phyloP scores from a whole-genome alignment of 2,888 invertebrate species.

The Xanthia togata region DNA sequence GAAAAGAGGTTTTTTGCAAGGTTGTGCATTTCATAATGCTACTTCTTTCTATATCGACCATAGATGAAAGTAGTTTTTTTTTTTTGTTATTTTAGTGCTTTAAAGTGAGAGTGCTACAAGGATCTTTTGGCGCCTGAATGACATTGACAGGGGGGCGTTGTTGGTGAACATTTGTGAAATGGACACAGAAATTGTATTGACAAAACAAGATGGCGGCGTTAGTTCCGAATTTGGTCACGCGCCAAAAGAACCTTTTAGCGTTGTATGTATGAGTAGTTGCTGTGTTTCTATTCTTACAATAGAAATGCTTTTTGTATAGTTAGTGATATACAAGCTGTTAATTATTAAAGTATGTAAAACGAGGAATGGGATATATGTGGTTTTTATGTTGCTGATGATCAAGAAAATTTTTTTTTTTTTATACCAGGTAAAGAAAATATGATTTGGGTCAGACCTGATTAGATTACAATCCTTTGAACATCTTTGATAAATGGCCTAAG shows the following conservation, averaged over 20 bases:
- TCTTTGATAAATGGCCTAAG: not conserved
- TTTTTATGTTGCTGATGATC: slow-evolving; percentile 2
- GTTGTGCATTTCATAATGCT: slow-evolving; percentile 39
- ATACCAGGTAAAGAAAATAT: not conserved
- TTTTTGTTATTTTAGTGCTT: slow-evolving; percentile 9
- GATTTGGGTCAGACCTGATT: not conserved
- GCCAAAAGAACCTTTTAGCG: not conserved
- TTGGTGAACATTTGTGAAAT: not conserved
- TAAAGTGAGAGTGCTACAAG: not conserved
- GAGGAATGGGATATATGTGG: slow-evolving; percentile 3
- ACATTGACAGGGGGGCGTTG: not conserved
- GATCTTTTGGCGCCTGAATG: not conserved
- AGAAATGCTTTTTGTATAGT: slow-evolving; percentile 19
- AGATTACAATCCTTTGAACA: not conserved
- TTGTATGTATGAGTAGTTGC: slow-evolving; percentile 1
- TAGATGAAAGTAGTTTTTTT: slow-evolving; percentile 50
- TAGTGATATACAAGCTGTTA: slow-evolving; percentile 6
- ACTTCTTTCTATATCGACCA: slow-evolving; percentile 53
- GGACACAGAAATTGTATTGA: not conserved
- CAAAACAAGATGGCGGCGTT: not conserved
- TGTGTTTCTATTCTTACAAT: slow-evolving; percentile 29
- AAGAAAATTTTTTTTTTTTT: slow-evolving; percentile 7
- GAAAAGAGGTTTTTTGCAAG: slow-evolving; percentile 37
- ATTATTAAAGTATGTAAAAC: not conserved
- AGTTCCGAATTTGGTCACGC: not conserved